Evolutionary conservation across 2,113 vertebrate species (phyloP).

Genomic region (Microcebus lehilahytsara): DNA sequence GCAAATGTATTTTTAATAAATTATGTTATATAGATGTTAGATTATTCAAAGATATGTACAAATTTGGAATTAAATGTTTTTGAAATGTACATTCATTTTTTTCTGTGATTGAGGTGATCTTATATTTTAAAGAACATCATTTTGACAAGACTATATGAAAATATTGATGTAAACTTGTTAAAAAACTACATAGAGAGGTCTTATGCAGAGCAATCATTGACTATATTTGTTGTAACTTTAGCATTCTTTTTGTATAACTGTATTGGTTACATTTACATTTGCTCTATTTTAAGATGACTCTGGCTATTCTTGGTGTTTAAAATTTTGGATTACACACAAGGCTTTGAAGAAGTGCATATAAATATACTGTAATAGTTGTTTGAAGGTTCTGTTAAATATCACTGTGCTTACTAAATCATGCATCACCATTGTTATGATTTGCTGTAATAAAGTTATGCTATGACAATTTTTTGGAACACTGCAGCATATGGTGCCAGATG

Average conservation of each 20-base stretch:
- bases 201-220: background rate
- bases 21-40: background rate
- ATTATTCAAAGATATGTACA: background rate
- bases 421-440: slow-evolving; percentile 48
- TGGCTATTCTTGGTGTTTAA: background rate
- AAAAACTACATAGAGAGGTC: background rate
- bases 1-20: background rate
- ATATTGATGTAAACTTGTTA: background rate
- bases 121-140: background rate
- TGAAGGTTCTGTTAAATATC: slow-evolving; percentile 49
- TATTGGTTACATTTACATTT: background rate
- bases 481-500: slow-evolving; percentile 59
- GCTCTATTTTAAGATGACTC: background rate
- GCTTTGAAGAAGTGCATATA: slow-evolving; percentile 41
- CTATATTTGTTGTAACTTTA: background rate
- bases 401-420: slow-evolving; percentile 49
- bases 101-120: background rate
- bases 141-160: slow-evolving; percentile 23
- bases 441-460: slow-evolving; percentile 54
- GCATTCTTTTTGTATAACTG: slow-evolving; percentile 7
- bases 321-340: background rate
- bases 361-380: slow-evolving; percentile 27
- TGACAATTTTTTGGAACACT: slow-evolving; percentile 42
- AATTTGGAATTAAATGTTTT: background rate
- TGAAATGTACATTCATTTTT: background rate